A percentile compares a stretch with the other conserved stretches of the same genome.
Conservation (phyloP, 2,797 vertebrate genomes). For the Enteromius paludinosus region DNA sequence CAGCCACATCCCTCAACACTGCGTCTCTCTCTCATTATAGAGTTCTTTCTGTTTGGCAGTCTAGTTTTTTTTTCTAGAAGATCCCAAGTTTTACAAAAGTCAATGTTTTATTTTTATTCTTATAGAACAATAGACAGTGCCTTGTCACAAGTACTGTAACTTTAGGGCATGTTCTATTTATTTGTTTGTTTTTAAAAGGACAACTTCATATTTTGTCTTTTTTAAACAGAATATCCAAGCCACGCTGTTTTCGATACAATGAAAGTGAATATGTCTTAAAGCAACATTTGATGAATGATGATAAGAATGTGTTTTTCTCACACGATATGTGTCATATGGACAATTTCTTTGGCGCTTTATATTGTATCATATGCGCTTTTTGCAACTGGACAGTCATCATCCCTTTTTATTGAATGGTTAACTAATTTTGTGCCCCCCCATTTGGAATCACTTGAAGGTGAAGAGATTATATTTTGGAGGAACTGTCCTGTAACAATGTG, state of each 20-base stretch:
- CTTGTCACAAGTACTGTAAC: background rate
- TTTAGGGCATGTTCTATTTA: background rate
- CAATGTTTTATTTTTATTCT: no score
- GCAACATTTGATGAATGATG: background rate
- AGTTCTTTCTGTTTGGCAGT: conserved; percentile 17
- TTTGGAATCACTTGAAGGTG: background rate
- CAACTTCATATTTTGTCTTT: background rate
- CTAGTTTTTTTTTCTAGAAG: background rate
- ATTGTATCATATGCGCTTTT: background rate
- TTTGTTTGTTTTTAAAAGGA: background rate
- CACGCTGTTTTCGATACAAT: background rate
- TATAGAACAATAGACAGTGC: background rate
- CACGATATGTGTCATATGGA: background rate
- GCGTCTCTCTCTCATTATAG: conserved; percentile 17
- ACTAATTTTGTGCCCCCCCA: background rate
- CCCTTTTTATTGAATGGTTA: background rate
- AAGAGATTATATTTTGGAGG: background rate
- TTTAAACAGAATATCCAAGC: background rate
- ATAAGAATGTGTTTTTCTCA: background rate
- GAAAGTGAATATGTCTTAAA: background rate
- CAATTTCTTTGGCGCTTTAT: background rate
- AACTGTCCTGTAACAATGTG: background rate
- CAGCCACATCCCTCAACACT: conserved; percentile 73
- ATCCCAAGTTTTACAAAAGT: background rate
- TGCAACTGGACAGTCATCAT: background rate